A percentile compares a stretch with the other conserved stretches of the same genome.
These are phyloP conservation scores for Ditula angustiorana DNA, from an alignment of 2,888 invertebrate species.

Conservation along the genomic window DNA sequence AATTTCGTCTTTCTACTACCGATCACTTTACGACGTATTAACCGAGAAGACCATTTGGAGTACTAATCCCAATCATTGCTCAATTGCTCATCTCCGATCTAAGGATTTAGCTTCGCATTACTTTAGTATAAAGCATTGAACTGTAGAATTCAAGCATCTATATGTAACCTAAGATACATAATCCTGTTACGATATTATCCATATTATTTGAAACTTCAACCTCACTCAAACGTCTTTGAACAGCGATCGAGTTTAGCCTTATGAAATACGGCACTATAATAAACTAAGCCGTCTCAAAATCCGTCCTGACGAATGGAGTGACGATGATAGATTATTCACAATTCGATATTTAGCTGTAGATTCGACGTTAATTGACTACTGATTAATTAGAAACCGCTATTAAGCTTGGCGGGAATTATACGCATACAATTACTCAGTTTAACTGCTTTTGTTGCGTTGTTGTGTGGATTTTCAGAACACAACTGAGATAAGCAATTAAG, in stretches of 20 bases:
- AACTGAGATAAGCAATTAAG: constrained; percentile 4
- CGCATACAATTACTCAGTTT: constrained; percentile 5
- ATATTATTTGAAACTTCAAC: constrained; percentile 20
- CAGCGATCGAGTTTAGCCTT: neutral
- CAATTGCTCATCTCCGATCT: too few relatives aligned
- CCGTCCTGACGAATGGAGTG: constrained; percentile 12
- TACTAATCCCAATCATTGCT: too few relatives aligned
- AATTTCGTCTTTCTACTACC: too few relatives aligned
- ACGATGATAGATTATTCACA: constrained; percentile 18
- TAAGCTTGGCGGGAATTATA: constrained; percentile 5
- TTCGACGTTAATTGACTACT: constrained; percentile 11
- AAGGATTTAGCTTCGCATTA: neutral
- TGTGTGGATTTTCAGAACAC: constrained; percentile 3
- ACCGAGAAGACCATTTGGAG: too few relatives aligned
- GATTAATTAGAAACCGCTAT: constrained; percentile 23
- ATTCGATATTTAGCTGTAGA: constrained; percentile 16
- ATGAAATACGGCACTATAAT: constrained; percentile 1
- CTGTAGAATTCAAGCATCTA: neutral
- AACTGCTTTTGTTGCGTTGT: constrained; percentile 6
- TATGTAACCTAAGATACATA: constrained; percentile 8
- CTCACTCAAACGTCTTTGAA: constrained; percentile 22
- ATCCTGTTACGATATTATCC: constrained; percentile 7
- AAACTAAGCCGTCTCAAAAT: constrained; percentile 7
- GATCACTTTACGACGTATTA: too few relatives aligned
- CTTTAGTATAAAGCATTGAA: neutral